phyloP scores from a whole-genome alignment of 2,113 vertebrate species.

The Heliornis fulica region DNA sequence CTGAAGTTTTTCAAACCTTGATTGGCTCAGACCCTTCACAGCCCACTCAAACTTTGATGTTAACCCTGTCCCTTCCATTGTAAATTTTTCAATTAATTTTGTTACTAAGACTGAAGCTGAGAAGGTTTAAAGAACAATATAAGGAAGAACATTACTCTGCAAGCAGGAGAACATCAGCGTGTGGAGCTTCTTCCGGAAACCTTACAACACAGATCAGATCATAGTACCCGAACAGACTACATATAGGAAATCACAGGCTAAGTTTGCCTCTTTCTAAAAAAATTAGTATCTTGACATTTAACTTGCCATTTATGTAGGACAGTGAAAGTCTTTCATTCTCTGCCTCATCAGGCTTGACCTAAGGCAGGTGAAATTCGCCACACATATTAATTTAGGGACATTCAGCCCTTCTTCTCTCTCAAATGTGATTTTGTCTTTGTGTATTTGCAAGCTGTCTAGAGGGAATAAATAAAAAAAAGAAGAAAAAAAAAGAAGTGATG shows the following conservation, averaged over 20 bases:
- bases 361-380: not conserved
- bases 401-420: not conserved
- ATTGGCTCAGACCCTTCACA: not conserved
- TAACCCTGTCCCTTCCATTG: not conserved
- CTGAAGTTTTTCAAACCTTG: not conserved
- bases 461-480: not conserved
- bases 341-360: not conserved
- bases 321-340: not conserved
- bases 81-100: not conserved
- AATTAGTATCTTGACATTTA: not conserved
- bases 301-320: not conserved
- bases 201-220: not conserved
- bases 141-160: not conserved
- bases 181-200: not conserved
- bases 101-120: not conserved
- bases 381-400: not conserved
- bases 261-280: not conserved
- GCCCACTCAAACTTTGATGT: not conserved
- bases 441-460: not conserved
- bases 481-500: not conserved
- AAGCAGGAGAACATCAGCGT: not conserved
- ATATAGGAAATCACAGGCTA: not conserved
- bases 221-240: not conserved
- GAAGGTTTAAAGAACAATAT: not conserved
- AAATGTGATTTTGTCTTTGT: not conserved